Conservation (phyloP, 2,888 invertebrate species). For the Leucoma salicis region DNA sequence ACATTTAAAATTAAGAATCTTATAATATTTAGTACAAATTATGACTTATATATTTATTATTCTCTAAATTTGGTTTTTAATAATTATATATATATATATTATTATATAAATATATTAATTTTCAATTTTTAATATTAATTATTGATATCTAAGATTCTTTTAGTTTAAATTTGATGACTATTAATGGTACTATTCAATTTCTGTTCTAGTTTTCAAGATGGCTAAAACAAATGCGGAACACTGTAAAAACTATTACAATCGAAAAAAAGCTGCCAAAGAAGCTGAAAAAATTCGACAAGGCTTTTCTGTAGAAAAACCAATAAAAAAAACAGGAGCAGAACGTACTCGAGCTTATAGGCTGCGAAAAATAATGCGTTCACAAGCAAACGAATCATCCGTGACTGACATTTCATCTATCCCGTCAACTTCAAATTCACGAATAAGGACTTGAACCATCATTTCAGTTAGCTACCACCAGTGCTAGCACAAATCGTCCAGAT, state of each 20-base stretch:
- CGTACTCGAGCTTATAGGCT: slow-evolving; percentile 18
- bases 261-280: slow-evolving; percentile 21
- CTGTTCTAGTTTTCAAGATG: slow-evolving; percentile 19
- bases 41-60: too few species aligned
- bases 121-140: background rate
- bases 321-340: slow-evolving; percentile 19
- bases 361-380: slow-evolving; percentile 21
- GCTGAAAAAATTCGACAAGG: slow-evolving; percentile 20
- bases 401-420: slow-evolving; percentile 18
- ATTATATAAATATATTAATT: background rate
- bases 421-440: slow-evolving; percentile 22
- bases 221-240: slow-evolving; percentile 18
- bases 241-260: slow-evolving; percentile 18
- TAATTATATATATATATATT: background rate
- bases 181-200: slow-evolving; percentile 22
- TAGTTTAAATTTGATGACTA: slow-evolving; percentile 14
- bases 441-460: slow-evolving; percentile 21
- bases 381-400: slow-evolving; percentile 18
- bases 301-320: slow-evolving; percentile 17
- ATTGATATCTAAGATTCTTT: slow-evolving; percentile 4
- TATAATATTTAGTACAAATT: too few species aligned
- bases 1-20: too few species aligned
- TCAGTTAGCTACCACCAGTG: slow-evolving; percentile 19
- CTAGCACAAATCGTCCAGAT: slow-evolving; percentile 16
- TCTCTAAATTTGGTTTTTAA: too few species aligned